Percentiles rank a stretch among this genome's conserved stretches.
Conservation (phyloP, 1,140 invertebrate genomes). For the Drosophila biarmipes region DNA sequence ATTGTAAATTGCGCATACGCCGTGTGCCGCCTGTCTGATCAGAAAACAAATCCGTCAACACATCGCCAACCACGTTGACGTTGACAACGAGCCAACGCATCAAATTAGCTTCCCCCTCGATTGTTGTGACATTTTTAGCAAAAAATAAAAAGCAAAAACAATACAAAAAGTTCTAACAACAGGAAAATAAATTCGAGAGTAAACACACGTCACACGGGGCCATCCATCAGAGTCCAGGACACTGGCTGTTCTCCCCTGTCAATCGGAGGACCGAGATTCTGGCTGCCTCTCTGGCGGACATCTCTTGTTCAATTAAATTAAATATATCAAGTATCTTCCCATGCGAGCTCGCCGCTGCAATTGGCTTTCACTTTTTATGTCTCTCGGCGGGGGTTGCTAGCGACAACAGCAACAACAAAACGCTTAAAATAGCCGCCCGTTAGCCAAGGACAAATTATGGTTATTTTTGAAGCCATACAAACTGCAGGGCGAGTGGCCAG, state of each 20-base stretch:
- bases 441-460: constrained; percentile 74
- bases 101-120: constrained; percentile 41
- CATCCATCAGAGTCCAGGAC: constrained; percentile 68
- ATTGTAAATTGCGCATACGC: constrained; percentile 53
- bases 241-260: constrained; percentile 47
- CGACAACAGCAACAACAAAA: background rate
- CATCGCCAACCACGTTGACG: constrained; percentile 37
- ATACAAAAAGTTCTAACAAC: constrained; percentile 8
- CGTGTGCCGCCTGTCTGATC: constrained; percentile 44
- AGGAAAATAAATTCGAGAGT: constrained; percentile 34
- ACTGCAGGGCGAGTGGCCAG: constrained; percentile 30
- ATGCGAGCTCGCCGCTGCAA: constrained; percentile 24
- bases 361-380: constrained; percentile 49
- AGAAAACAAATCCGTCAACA: constrained; percentile 70
- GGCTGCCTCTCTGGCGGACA: background rate
- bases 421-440: constrained; percentile 57
- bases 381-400: constrained; percentile 6
- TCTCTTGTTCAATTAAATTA: constrained; percentile 47
- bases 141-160: background rate
- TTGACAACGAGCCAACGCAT: constrained; percentile 48
- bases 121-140: constrained; percentile 22
- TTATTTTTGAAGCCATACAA: constrained; percentile 78
- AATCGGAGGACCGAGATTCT: constrained; percentile 19
- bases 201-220: constrained; percentile 55
- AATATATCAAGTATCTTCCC: constrained; percentile 27